phyloP scores from a whole-genome alignment of 2,113 vertebrate genomes.

The Triplophysa tibetana region DNA sequence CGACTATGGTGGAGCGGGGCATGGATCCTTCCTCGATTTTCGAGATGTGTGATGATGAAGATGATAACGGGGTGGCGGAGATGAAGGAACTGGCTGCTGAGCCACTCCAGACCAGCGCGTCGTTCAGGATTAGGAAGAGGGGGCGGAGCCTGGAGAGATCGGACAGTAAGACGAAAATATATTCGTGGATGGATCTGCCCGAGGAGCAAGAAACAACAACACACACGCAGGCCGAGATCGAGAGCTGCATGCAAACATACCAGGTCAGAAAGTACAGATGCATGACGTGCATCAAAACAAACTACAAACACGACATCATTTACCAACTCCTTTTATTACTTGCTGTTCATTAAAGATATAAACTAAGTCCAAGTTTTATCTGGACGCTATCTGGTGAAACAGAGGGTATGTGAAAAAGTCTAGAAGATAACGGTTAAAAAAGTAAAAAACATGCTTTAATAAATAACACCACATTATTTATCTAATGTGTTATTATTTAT shows the following conservation, averaged over 20 bases:
- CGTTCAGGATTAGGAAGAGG: constrained; percentile 64
- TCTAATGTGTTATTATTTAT: too few relatives aligned
- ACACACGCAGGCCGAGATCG: constrained; percentile 92
- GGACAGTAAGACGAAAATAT: constrained; percentile 72
- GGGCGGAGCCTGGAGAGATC: constrained; percentile 69
- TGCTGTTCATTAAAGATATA: too few relatives aligned
- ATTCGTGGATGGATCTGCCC: constrained; percentile 92
- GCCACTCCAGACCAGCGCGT: constrained; percentile 55
- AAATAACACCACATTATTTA: too few relatives aligned
- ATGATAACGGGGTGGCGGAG: constrained; percentile 77
- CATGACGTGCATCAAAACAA: neutral
- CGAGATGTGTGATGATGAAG: constrained; percentile 86
- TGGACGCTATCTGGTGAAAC: too few relatives aligned
- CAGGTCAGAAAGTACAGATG: constrained; percentile 73
- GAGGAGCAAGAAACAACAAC: constrained; percentile 78
- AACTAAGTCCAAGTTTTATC: too few relatives aligned
- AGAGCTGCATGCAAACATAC: constrained; percentile 96
- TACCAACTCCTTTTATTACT: too few relatives aligned
- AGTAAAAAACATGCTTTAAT: too few relatives aligned
- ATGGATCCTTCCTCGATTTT: constrained; percentile 85
- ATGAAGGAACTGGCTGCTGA: constrained; percentile 64
- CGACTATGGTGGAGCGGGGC: constrained; percentile 94
- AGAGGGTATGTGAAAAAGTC: too few relatives aligned
- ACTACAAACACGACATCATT: neutral
- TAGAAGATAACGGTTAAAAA: too few relatives aligned